Base-by-base conservation (phyloP, 2,797 vertebrate species). In the Spizella passerina region DNA sequence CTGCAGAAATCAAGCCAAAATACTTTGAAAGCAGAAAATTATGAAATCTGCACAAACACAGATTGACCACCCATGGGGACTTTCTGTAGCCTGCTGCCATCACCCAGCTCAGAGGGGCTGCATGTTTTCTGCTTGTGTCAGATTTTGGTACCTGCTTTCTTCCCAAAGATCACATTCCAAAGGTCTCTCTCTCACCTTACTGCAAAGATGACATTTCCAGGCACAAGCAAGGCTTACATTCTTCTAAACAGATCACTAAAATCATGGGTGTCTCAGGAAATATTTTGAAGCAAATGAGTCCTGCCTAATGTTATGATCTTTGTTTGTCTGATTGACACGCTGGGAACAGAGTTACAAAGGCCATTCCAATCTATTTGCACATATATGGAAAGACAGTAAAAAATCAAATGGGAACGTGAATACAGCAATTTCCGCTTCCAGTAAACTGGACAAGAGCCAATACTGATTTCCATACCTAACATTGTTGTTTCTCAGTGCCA, bases 21-120 rank as follows among this genome's bases (percentile, higher is more conserved):
- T 8, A 3, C 29, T 60, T 34, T 61, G 15, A 60, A 56, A 68
- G 32, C 15, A 52, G 84, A 72, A 78, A 82, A 66, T 78, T 3
- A 66, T 6, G 1, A 88, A 78, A 81, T 47, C 30, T 73, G 24
- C 61, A 16, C 30, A 78, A 78, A 47, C 8, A 9, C 0, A 0
- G 3, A 50, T 9, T 30, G 1, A 12, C 26, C 0, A 1, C 39
- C n/a, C 6, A 0, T 4, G 21, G 46, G 26, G 22, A 15, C 46
- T 5, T 2, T 47, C 65, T 0, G 1, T 8, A 71, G 17, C 44
- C 56, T 71, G 34, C 76, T 75, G 82, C 71, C 1, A 0, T 52
- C 9, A 7, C 22, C 43, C 59, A 65, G 34, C 76, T 88, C 14
- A 4, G 27, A 82, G 22, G 21, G 32, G 21, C 53, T 59, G 47